Base-by-base conservation (phyloP, 2,888 invertebrate species). In the Ophonus ardosiacus region DNA sequence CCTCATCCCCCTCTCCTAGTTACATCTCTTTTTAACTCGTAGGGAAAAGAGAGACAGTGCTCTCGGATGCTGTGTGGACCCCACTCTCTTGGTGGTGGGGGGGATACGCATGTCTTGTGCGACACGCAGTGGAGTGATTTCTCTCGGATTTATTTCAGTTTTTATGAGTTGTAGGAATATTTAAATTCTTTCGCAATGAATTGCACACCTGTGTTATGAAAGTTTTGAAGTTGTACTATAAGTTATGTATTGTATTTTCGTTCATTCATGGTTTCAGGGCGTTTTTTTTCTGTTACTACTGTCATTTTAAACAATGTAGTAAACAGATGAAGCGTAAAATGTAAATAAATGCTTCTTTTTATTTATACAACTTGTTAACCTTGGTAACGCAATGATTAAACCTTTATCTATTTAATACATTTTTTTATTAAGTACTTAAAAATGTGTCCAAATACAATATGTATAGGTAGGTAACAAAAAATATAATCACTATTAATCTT, bases 1-100 rank as follows among this genome's bases (percentile, higher is more conserved):
- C 74, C 21, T 13, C 43, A 18, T 10, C 61, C 57, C 15, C 74
- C 59, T 24, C 61, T 40, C 38, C 40, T 8, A n/a, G 7, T 31
- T 7, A 40, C 59, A 24, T 82, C 71, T 78, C 85, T 65, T 40
- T 78, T 51, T 18, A 38, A 38, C 65, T 6, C 43, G 71, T 24
- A 57, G 15, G n/a, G 40, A 40, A 40, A 13, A 59, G 78, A 31
- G 51, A 40, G 40, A 43, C 61, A 59, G 31, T 17, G 65, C 59
- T 57, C 31, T 43, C 51, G 63, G 81, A 81, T 81, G 86, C 86
- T 86, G 80, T 71, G 65, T 81, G 78, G 57, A 78, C 10, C 78
- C 78, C 78, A 51, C 82, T 31, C 85, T 74, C 84, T 83, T 38
- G 17, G 81, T 80, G 80, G 86, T 71, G 82, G 79, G 82, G 21